Base-by-base conservation (phyloP, 2,113 vertebrate genomes). In the Heloderma charlesbogerti region DNA sequence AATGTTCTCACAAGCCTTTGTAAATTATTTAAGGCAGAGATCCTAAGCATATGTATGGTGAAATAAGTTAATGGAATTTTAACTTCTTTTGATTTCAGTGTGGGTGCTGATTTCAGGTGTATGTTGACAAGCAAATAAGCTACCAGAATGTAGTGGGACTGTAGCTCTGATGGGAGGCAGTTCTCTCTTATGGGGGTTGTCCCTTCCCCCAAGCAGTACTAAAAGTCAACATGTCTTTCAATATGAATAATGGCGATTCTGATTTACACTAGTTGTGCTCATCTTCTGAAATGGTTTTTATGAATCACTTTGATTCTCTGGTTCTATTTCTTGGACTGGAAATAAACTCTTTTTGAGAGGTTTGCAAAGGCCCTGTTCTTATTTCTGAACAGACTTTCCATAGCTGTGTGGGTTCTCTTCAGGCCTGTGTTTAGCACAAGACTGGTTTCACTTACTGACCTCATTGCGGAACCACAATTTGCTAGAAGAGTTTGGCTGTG, bases 271-370 rank as follows among this genome's bases (percentile, higher is more conserved):
- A 48, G 45, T 20, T 71, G 34, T 57, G 20, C 1, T 20, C 16
- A 54, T 54, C 12, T 81, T 80, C 34, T 48, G 77, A 51, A 88
- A 69, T 66, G 16, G 2, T 80, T 88, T 88, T 66, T 63, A 78
- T 71, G 43, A 78, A 78, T 40, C 37, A 74, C 25, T 63, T 86
- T 51, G 60, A 51, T 66, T 79, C 37, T 48, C 60, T 66, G 60
- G 27, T 48, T 63, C 29, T 10, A 4, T 67, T 88, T 79, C 60
- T 79, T 88, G 22, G 75, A 80, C 29, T 51, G 60, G 45, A 88
- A 88, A 80, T 80, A 88, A 88, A 88, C 18, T 20, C 34, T 80
- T 78, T 88, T 67, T 12, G 69, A 69, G 15, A 86, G 16, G 34
- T 27, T 48, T 18, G n/a, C 45, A 0, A 29, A 88, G 57, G 18